These are phyloP conservation scores for Allenopithecus nigroviridis DNA, from an alignment of 2,797 vertebrate genomes.

Conservation along the genomic window DNA sequence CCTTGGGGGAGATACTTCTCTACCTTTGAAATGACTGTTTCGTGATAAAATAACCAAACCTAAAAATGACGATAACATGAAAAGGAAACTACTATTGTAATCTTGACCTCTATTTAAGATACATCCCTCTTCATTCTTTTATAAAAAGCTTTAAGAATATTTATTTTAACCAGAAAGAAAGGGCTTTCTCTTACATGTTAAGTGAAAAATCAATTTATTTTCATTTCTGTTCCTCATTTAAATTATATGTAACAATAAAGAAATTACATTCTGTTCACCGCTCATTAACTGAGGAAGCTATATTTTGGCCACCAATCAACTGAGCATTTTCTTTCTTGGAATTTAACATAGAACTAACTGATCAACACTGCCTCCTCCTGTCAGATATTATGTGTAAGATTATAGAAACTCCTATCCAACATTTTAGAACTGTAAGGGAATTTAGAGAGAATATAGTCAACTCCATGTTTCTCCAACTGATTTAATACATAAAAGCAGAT, in stretches of 20 bases:
- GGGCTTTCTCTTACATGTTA: neutral
- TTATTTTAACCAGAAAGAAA: constrained; percentile 25
- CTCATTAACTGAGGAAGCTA: neutral
- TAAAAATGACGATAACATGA: neutral
- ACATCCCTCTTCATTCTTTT: neutral
- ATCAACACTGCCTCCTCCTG: neutral
- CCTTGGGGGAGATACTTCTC: neutral
- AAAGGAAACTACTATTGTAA: neutral
- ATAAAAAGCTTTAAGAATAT: neutral
- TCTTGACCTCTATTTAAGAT: neutral
- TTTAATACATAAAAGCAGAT: neutral
- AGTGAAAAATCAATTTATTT: constrained; percentile 37
- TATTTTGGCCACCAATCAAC: neutral
- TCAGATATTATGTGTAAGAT: neutral
- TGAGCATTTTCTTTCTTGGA: neutral
- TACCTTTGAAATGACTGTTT: neutral
- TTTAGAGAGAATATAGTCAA: neutral
- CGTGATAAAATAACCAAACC: neutral
- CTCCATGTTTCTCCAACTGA: neutral
- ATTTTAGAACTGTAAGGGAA: neutral
- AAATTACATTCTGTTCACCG: neutral
- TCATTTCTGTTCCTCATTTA: neutral
- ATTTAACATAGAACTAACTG: neutral
- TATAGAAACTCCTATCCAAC: neutral
- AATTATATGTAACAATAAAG: neutral